Base-by-base conservation (phyloP, 1,140 invertebrate genomes). In the Drosophila pruinosa region DNA sequence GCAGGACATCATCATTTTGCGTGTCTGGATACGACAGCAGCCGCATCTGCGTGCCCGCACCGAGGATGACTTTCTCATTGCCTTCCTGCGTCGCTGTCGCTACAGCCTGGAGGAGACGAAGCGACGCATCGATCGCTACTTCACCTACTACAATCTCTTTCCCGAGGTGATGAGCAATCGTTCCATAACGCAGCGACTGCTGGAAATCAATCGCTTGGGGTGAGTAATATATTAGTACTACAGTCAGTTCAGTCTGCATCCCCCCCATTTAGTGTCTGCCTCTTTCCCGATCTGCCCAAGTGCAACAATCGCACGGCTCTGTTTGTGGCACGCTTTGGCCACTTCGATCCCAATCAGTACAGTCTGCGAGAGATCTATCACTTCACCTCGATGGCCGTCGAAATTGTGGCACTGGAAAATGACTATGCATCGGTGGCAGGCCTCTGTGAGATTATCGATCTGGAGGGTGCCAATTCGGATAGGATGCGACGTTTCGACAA, bases 91-190 rank as follows among this genome's bases (percentile, higher is more conserved):
- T 1, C 93, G 94, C 14, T 94, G 93, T 72, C 95, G 95, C 76
- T 95, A 94, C 77, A 95, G 94, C 72, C 85, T 95, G 65, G 94
- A 95, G 89, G 91, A 92, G 75, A 93, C 93, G 1, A 95, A 95
- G 85, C 91, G 93, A 61, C 94, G 94, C 75, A 75, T 95, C 4
- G 94, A 95, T 68, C 92, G 93, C 77, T 94, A 92, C 82, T 94
- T 94, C 65, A 93, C 93, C 2, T 91, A 94, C 58, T 92, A 92
- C 75, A 92, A 92, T 2, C 75, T 93, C 1, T 91, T 93, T 12
- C 94, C 94, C 1, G 94, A 95, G 62, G 90, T 93, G 26, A 92
- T 91, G 72, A 76, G 73, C 10, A 76, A 92, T 24, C 92, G 91
- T 17, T 91, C 70, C 24, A 75, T 86, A 8, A 88, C 89, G 1